These are phyloP conservation scores for Lophius piscatorius DNA, from an alignment of 2,113 vertebrate genomes.

Conservation along the genomic window DNA sequence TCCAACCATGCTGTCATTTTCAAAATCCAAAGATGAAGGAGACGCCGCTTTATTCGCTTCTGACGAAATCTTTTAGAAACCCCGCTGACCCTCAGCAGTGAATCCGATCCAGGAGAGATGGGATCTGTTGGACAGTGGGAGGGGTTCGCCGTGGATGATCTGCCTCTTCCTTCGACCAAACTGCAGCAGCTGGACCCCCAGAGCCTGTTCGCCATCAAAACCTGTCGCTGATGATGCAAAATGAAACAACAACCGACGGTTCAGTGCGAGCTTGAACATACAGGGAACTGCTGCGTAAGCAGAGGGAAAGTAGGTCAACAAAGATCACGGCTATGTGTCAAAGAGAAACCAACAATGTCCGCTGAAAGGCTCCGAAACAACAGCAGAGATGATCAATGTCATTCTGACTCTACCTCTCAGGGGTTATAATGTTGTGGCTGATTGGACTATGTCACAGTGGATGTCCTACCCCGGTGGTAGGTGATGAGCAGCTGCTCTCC, in stretches of 20 bases:
- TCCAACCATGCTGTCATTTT: not conserved
- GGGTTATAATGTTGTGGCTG: too few species aligned
- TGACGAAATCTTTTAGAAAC: not conserved
- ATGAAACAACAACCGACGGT: too few species aligned
- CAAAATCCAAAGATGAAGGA: not conserved
- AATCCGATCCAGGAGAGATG: constrained; percentile 92
- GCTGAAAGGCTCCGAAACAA: too few species aligned
- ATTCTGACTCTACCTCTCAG: too few species aligned
- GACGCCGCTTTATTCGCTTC: not conserved
- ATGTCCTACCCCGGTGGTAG: constrained; percentile 88
- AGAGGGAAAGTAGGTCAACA: too few species aligned
- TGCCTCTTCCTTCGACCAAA: constrained; percentile 83
- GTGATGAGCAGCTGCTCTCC: constrained; percentile 90
- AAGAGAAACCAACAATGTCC: too few species aligned
- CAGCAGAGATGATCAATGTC: too few species aligned
- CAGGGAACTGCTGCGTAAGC: not conserved
- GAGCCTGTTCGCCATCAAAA: constrained; percentile 92
- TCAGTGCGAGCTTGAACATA: not conserved
- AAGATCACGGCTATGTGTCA: too few species aligned
- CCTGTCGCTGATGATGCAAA: constrained; percentile 81
- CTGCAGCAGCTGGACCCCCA: constrained; percentile 91
- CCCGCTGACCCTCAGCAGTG: constrained; percentile 88
- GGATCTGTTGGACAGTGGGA: constrained; percentile 87
- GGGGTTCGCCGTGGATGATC: constrained; percentile 85
- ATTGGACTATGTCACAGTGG: too few species aligned